Conservation (phyloP, 2,888 invertebrate genomes). For the Carcina quercana region DNA sequence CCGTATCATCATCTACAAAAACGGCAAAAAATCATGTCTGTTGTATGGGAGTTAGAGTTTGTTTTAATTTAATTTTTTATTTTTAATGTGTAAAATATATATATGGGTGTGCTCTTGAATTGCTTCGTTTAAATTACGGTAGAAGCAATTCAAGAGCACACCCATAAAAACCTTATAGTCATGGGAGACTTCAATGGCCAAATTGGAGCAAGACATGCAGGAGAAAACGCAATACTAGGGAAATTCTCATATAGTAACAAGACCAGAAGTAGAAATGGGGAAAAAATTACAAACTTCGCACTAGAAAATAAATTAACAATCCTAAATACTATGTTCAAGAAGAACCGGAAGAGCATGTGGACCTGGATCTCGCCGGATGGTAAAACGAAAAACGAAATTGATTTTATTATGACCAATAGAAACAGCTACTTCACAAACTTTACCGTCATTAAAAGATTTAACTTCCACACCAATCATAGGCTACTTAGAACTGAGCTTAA, state of each 20-base stretch:
- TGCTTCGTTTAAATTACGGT: too few relatives aligned
- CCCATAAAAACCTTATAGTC: too few relatives aligned
- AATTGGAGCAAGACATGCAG: too few relatives aligned
- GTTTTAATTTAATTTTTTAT: too few relatives aligned
- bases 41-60: too few relatives aligned
- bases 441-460: not conserved
- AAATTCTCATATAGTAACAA: too few relatives aligned
- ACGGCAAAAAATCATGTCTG: too few relatives aligned
- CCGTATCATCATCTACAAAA: too few relatives aligned
- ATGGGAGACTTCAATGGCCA: not conserved
- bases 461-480: conserved; percentile 2
- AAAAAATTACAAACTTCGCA: conserved; percentile 16
- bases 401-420: conserved; percentile 12
- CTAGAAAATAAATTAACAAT: conserved; percentile 15
- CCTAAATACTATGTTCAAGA: conserved; percentile 16
- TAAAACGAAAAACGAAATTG: conserved; percentile 13
- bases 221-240: too few relatives aligned
- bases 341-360: conserved; percentile 8
- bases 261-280: conserved; percentile 16
- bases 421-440: conserved; percentile 2
- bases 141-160: too few relatives aligned
- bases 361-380: conserved; percentile 13
- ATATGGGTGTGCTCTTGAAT: too few relatives aligned
- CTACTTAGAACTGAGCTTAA: conserved; percentile 1
- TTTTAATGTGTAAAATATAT: too few relatives aligned